Evolutionary conservation across 23 tunicate species (phyloP).

Genomic region (Halocynthia roretzi): DNA sequence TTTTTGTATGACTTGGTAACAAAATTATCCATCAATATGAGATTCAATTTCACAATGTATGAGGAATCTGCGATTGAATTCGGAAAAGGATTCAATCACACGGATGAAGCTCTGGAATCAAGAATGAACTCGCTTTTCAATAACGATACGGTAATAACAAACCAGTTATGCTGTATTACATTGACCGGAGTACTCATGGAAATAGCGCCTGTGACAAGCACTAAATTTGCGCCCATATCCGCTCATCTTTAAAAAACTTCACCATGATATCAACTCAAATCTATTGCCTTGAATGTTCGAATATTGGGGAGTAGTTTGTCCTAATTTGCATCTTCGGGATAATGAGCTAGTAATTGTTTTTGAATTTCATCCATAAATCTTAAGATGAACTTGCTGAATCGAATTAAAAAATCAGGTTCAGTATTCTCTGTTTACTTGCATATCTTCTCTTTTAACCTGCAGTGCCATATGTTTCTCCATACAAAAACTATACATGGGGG

Average conservation of each 20-base stretch:
- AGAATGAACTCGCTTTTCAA: conserved; percentile 35
- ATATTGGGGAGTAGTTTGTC: no score
- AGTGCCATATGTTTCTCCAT: conserved; percentile 50
- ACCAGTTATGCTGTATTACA: not conserved
- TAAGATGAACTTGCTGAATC: not conserved
- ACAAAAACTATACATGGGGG: conserved; percentile 37
- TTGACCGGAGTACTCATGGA: not conserved
- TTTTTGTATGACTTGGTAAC: conserved; percentile 37
- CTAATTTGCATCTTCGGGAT: no score
- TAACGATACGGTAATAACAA: conserved; percentile 15
- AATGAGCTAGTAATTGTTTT: no score
- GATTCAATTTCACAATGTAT: conserved; percentile 27
- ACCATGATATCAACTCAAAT: not conserved
- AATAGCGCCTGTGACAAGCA: not conserved
- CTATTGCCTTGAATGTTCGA: no score
- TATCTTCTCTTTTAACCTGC: not conserved
- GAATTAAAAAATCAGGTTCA: not conserved
- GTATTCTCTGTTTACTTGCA: not conserved
- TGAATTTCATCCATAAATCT: not conserved
- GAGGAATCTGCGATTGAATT: conserved; percentile 30
- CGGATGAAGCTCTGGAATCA: conserved; percentile 19
- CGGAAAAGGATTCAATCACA: conserved; percentile 25
- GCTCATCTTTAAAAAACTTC: not conserved
- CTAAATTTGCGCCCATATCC: not conserved
- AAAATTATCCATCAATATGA: conserved; percentile 23